Evolutionary conservation across 2,113 vertebrate species (phyloP), one percentile per base, ranked within the genome.

Genomic region (Microtus montanus): DNA sequence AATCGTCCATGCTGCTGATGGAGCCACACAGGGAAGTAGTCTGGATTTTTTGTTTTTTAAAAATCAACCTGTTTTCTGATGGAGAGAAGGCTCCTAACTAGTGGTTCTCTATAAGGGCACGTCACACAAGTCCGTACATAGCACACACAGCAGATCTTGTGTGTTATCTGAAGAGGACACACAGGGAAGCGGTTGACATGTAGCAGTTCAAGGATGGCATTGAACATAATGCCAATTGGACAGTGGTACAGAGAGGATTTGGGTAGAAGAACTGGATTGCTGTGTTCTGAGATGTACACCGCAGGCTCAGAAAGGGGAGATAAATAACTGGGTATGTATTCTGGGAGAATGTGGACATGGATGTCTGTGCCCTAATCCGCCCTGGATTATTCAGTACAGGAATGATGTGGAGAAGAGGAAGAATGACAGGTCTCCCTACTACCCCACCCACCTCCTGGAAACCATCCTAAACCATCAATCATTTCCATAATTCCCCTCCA

Each of bases 1-100:
- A 85, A 95, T 44, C 41, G 26, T 89, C 63, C 73, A 26, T 89
- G 82, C 87, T 73, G 92, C 87, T 96, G 84, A 85, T 82, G n/a
- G 66, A 97, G 41, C 66, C 90, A 96, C 87, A 93, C 19, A 80
- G 64, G 87, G 91, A 87, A 87, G 94, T 93, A 91, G 54, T 91
- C 93, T 54, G 88, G 77, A 79, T 92, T 89, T 92, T 94, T 95
- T 17, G 30, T 90, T 83, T 38, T 38, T 74, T 68, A 63, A 63
- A 41, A 41, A 41, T 61, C 49, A 75, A 9, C 38, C 73, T 41
- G 52, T 8, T 86, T 96, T 92, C 14, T 52, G 88, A 49, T 22
- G 12, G 47, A 30, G 30, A 49, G 54, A 78, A 70, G 83, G 41
- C 26, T 85, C 54, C 20, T 75, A 30, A 49, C 38, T 28, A 78